Base-by-base conservation (phyloP, 2,888 invertebrate genomes). In the Notodonta ziczac region DNA sequence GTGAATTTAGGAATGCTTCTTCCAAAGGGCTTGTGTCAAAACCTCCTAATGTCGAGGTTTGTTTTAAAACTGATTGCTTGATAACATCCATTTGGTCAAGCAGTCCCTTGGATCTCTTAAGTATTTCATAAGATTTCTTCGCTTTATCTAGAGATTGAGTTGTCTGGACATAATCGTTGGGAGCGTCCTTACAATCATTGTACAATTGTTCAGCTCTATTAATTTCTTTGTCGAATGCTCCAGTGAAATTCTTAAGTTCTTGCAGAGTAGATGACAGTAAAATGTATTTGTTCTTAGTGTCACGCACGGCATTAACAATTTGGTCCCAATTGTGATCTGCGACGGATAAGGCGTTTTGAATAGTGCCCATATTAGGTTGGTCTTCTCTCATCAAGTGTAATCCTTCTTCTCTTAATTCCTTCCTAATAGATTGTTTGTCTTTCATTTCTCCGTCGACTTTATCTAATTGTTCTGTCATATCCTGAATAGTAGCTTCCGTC, bases 321-420 rank as follows among this genome's bases (percentile, higher is more conserved):
- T 96, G 96, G 81, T 97, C 97, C 95, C 97, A 98, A 70, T 96
- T 96, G 60, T 96, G 95, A 78, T 98, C 98, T 52, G 97, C 95
- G 0, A 96, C 95, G 0, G 97, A 94, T 0, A 98, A 87, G 56
- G 96, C 96, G 73, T 97, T 97, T 86, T 98, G 98, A 64, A 98
- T 96, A 0, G 95, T 95, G 0, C 97, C 96, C 87, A 97, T 96
- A 72, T 97, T 97, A 58, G 96, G 95, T 78, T 97, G 96, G 88
- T 98, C 97, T 90, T 97, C 96, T 80, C 97, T 96, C 95, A 98
- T 96, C 69, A 98, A 88, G 76, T 96, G 94, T 60, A 97, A 94
- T 0, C 97, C 98, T 90, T 97, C 96, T 78, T 96, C 96, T 76
- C 97, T 95, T n/a, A 98, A 91, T 70, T 96, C 95, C 69, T 97